Evolutionary conservation across 2,797 vertebrate species (phyloP), one percentile per base, ranked within the genome.

Genomic region (Potorous gilbertii): DNA sequence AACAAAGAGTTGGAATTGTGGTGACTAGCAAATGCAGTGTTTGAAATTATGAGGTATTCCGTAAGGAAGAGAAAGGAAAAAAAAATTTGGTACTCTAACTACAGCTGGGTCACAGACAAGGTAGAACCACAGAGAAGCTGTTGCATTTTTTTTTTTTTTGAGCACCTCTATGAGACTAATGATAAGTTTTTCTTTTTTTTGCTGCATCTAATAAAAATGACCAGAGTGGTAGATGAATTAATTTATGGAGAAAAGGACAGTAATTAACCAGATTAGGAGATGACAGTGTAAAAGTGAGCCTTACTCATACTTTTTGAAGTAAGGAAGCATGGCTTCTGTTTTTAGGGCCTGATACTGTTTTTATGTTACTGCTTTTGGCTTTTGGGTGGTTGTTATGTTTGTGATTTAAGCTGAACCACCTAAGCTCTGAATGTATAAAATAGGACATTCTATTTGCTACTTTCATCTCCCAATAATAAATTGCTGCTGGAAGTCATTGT

Each of bases 341-440:
- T 96, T 96, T n/a, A 95, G 57, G 55, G 16, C 50, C 90, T 96
- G 31, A n/a, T 54, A 40, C 46, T 81, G 56, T 96, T 97, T 96
- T 97, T 95, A 91, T 97, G 50, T 59, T 96, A 95, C 93, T 96
- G 46, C 66, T 96, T 95, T 96, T 95, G 55, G 55, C 56, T 91
- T 97, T 97, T 91, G 66, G 90, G 18, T 74, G 56, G 93, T 50
- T 29, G 18, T 97, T 54, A 50, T 96, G 57, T 93, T 95, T 97
- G 56, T 96, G 34, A 81, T 96, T 96, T 97, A 96, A 95, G 52
- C 94, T 95, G 74, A 96, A 54, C 46, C 21, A 46, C 27, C 92
- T 24, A 31, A 2, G 90, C 50, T 96, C 40, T 93, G 66, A 91
- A 34, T 94, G 4, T n/a, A 93, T 97, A 62, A 40, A 40, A 57